Percentiles rank a stretch among this genome's conserved stretches.
Conservation (phyloP, 2,797 vertebrate genomes). For the Meda fulgida region DNA sequence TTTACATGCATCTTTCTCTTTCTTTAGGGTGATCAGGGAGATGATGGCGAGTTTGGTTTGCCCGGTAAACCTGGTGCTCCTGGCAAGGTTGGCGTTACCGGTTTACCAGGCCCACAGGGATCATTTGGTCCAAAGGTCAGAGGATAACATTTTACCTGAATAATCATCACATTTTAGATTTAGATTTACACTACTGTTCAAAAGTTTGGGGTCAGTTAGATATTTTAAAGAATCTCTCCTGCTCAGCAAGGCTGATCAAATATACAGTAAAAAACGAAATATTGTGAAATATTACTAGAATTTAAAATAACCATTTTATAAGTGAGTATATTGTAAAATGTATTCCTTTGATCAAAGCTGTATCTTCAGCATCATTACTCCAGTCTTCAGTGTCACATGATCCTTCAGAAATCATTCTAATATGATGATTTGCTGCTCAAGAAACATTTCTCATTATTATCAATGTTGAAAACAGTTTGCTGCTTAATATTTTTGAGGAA, state of each 20-base stretch:
- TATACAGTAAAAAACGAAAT: neutral
- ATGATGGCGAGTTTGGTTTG: conserved; percentile 87
- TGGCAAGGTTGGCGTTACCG: conserved; percentile 87
- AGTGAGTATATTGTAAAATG: neutral
- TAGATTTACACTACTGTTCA: neutral
- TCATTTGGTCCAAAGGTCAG: conserved; percentile 90
- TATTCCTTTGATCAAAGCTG: neutral
- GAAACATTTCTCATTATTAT: neutral
- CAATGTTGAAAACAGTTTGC: too few species aligned
- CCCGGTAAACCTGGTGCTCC: conserved; percentile 85
- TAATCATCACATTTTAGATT: neutral
- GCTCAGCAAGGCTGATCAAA: neutral
- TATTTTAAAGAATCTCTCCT: neutral
- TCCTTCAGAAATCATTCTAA: neutral
- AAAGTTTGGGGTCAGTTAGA: neutral
- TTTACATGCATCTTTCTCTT: neutral
- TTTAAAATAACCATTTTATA: neutral
- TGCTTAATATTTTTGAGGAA: too few species aligned
- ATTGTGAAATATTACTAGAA: neutral
- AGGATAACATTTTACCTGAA: neutral
- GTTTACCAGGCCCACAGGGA: conserved; percentile 93
- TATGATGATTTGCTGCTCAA: neutral
- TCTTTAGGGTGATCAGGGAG: conserved; percentile 91
- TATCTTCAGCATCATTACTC: neutral
- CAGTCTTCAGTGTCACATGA: neutral